Conservation (phyloP, 1,140 invertebrate genomes). For the Zeugodacus cucurbitae region DNA sequence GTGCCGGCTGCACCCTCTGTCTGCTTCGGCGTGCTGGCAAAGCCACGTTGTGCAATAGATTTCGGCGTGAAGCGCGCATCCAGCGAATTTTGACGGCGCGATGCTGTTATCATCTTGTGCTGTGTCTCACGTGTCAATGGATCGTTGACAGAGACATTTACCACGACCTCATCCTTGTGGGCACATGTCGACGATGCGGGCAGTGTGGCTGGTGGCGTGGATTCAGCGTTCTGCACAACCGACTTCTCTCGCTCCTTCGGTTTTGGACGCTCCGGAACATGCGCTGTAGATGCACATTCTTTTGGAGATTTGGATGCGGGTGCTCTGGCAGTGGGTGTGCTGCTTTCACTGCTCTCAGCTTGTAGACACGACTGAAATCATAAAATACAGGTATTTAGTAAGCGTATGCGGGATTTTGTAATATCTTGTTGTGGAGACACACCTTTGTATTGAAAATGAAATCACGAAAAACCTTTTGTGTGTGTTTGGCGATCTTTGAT, state of each 20-base stretch:
- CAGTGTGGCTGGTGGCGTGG: not conserved
- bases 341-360: not conserved
- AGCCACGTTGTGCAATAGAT: constrained; percentile 35
- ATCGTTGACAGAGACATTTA: constrained; percentile 44
- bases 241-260: not conserved
- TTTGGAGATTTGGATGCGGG: not conserved
- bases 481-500: constrained; percentile 62
- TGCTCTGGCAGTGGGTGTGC: not conserved
- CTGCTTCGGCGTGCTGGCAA: not conserved
- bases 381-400: not conserved
- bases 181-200: not conserved
- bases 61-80: constrained; percentile 30
- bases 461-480: constrained; percentile 56
- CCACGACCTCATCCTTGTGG: constrained; percentile 44
- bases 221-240: not conserved
- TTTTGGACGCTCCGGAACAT: not conserved
- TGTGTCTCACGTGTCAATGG: constrained; percentile 41
- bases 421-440: not conserved
- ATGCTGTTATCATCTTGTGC: constrained; percentile 42
- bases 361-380: not conserved
- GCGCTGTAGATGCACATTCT: not conserved
- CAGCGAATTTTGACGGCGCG: constrained; percentile 23
- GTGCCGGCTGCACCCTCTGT: not conserved
- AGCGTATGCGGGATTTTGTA: not conserved
- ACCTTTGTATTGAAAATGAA: constrained; percentile 61